Base-by-base conservation (phyloP, 2,888 invertebrate genomes). In the Epirrhoe tristata region DNA sequence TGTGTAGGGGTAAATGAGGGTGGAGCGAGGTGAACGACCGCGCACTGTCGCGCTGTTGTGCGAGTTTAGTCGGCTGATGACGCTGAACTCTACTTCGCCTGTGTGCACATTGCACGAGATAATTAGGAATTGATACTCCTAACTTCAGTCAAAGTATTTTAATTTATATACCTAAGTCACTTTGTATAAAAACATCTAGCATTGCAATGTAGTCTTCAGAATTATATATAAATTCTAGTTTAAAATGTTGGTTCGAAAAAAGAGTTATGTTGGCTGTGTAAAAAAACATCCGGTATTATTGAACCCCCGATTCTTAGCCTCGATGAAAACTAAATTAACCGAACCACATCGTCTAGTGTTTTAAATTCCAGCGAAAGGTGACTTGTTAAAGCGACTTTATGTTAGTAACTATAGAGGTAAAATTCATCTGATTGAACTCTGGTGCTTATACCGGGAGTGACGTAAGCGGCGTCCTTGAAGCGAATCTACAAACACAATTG, bases 381-480 rank as follows among this genome's bases (percentile, higher is more conserved):
- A 34, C 65, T 67, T 68, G 51, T 63, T 61, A 77, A 68, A 74
- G 56, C 59, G 69, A 70, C 81, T 82, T 77, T 75, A 82, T 71
- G 3, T 55, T 16, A 55, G 66, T 71, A 14, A 72, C 60, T 72
- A 80, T 84, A 88, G 77, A 80, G 83, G 74, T 76, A 72, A 76
- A 75, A 81, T 71, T 84, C 67, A 76, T 61, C 68, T 76, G 77
- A 72, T 78, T 72, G 67, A 66, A 66, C 67, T 64, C 76, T 74
- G 70, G 75, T 77, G 80, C 79, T 81, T 81, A 84, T 83, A 83
- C 78, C 80, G 70, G 77, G 74, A 59, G 77, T 91, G 91, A 91
- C 91, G 91, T 87, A 89, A 91, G 85, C 80, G 58, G 74, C 81
- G 91, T 90, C 91, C 92, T 92, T 92, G 91, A 78, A 84, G 82